These are phyloP conservation scores for Troilus luridus DNA, from an alignment of 2,888 invertebrate species.

Conservation along the genomic window DNA sequence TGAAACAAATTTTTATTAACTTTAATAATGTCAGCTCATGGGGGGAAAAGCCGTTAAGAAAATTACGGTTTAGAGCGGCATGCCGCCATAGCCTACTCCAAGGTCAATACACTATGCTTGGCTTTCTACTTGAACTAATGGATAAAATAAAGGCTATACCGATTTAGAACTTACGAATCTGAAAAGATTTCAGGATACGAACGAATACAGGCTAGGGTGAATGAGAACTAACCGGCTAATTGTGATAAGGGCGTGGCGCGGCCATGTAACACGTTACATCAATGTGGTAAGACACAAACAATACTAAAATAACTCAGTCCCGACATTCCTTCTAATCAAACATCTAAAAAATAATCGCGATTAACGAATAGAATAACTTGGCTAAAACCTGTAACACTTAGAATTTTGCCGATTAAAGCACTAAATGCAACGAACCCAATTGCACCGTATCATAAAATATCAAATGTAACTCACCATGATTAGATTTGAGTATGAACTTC, in stretches of 20 bases:
- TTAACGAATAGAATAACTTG: not conserved
- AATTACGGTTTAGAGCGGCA: not conserved
- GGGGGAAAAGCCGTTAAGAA: not conserved
- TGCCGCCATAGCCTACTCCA: not conserved
- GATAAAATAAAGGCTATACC: not conserved
- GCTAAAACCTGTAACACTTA: not conserved
- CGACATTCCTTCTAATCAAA: not conserved
- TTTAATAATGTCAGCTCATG: not conserved
- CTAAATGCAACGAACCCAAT: not conserved
- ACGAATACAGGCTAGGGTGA: not conserved
- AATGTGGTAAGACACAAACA: not conserved
- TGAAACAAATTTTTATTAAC: too few species aligned
- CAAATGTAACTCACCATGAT: constrained; percentile 46
- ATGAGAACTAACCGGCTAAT: not conserved
- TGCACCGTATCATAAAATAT: not conserved
- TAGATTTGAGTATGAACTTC: not conserved
- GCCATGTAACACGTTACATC: not conserved
- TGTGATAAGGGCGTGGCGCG: not conserved
- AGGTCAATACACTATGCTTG: not conserved
- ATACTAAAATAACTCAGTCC: not conserved
- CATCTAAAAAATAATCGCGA: not conserved
- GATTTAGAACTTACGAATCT: not conserved
- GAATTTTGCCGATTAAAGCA: not conserved
- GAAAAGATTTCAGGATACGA: not conserved
- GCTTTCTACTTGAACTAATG: not conserved